Conservation (phyloP, 2,113 vertebrate species). For the Myrmecophaga tridactyla region DNA sequence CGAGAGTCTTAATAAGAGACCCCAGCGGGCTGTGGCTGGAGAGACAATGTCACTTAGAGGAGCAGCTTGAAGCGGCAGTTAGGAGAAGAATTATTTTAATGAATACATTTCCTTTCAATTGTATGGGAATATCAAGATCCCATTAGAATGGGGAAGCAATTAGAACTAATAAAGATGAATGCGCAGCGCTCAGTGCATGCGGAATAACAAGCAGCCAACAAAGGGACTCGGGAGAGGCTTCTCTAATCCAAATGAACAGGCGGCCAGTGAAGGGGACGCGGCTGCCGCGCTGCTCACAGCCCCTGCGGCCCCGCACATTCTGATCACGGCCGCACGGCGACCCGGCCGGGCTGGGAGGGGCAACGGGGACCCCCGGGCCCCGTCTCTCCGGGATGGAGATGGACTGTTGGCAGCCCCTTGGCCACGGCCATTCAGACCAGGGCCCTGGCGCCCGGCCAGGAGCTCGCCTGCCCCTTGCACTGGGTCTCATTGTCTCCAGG, state of each 20-base stretch:
- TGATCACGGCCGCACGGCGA: constrained; percentile 40
- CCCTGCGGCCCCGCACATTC: constrained; percentile 62
- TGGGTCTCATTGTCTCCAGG: constrained; percentile 77
- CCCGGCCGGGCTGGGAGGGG: not conserved
- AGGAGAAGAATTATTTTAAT: constrained; percentile 88
- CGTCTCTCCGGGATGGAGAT: constrained; percentile 46
- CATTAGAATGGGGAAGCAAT: constrained; percentile 89
- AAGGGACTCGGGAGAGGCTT: constrained; percentile 78
- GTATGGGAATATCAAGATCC: constrained; percentile 85
- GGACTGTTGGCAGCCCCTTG: constrained; percentile 64
- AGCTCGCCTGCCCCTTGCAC: constrained; percentile 28
- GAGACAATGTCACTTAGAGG: constrained; percentile 76
- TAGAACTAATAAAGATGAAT: constrained; percentile 90
- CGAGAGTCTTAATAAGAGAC: constrained; percentile 65
- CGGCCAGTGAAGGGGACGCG: constrained; percentile 63
- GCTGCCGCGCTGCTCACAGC: constrained; percentile 72
- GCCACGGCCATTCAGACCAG: constrained; percentile 66
- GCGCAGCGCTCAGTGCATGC: constrained; percentile 72
- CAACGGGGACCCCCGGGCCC: not conserved
- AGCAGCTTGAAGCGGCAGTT: constrained; percentile 81
- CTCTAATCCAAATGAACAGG: constrained; percentile 81
- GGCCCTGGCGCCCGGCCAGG: not conserved
- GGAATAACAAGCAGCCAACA: constrained; percentile 85
- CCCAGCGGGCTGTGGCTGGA: constrained; percentile 54
- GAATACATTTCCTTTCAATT: constrained; percentile 89